Evolutionary conservation across 2,888 invertebrate species (phyloP).

Genomic region (Athripsodes cinereus): DNA sequence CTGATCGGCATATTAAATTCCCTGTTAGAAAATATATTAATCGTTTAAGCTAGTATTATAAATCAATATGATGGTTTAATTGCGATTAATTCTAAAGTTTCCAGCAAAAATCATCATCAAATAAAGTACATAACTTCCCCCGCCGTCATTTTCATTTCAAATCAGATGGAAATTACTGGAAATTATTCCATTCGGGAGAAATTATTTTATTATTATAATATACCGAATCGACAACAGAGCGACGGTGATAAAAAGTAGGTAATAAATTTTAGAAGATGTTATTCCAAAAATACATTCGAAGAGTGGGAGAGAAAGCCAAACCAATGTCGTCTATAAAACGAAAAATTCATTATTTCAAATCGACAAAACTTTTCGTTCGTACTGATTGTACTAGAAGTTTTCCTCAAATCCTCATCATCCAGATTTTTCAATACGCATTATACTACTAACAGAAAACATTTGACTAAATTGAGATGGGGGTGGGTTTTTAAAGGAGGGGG

Average conservation of each 20-base stretch:
- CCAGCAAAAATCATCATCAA: background rate
- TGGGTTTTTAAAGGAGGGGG: background rate
- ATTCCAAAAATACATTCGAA: no score
- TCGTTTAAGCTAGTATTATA: no score
- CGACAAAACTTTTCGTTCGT: conserved; percentile 3
- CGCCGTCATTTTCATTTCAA: background rate
- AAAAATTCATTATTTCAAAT: conserved; percentile 10
- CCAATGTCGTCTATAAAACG: conserved; percentile 12
- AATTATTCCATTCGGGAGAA: background rate
- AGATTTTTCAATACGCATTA: conserved; percentile 15
- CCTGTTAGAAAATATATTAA: no score
- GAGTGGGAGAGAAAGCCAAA: background rate
- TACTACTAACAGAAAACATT: conserved; percentile 12
- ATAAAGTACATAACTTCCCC: background rate
- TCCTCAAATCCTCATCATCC: conserved; percentile 5
- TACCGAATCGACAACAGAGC: background rate
- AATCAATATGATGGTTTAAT: background rate
- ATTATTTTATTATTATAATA: no score
- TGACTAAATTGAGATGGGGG: background rate
- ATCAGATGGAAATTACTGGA: background rate
- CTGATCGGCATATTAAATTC: no score
- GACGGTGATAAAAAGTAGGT: conserved; percentile 2
- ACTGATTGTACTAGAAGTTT: conserved; percentile 7
- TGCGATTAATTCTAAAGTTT: background rate
- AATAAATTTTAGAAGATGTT: conserved; percentile 3